Evolutionary conservation across 2,888 invertebrate genomes (phyloP), one percentile per base, ranked within the genome.

Genomic region (Cerastis leucographa): DNA sequence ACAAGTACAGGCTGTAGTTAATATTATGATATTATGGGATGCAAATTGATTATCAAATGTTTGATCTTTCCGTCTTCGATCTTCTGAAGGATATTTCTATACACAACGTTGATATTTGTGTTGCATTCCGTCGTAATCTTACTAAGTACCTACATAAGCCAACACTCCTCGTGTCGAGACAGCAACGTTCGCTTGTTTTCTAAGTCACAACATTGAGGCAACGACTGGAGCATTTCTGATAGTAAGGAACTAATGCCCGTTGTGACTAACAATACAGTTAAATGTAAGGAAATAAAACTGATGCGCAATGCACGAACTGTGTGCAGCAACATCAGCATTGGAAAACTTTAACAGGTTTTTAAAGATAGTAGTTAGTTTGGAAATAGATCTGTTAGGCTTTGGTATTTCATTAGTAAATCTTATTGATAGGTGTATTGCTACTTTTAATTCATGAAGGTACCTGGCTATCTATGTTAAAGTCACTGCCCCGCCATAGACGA

Each of bases 371-470:
- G 25, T 25, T 5, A 5, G 29, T 40, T 67, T 56, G 8, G 42
- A n/a, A 7, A 29, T 40, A 40, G 0, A n/a, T 54, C 12, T 40
- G n/a, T 46, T 3, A 77, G 59, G 44, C n/a, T 19, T 44, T 19
- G 40, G 7, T 59, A 51, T 66, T 61, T 62, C 12, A 25, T 29
- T 25, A 49, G 42, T 51, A 2, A 35, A n/a, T 42, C 19, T 25
- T n/a, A 69, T 54, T 6, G 6, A 22, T 72, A 79, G 19, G 19
- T 71, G 56, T 71, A 74, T 54, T 67, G 72, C 77, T 85, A 85
- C 82, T 84, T 84, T 74, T 19, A 40, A 54, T 40, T 64, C 62
- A 66, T 72, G 69, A 74, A 82, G 64, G 54, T 74, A 73, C 46
- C 84, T 84, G 69, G 67, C n/a, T 19, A 19, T 35, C 19, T 11